Base-by-base conservation (phyloP, 2,888 invertebrate species). In the Amphipyra tragopoginis region DNA sequence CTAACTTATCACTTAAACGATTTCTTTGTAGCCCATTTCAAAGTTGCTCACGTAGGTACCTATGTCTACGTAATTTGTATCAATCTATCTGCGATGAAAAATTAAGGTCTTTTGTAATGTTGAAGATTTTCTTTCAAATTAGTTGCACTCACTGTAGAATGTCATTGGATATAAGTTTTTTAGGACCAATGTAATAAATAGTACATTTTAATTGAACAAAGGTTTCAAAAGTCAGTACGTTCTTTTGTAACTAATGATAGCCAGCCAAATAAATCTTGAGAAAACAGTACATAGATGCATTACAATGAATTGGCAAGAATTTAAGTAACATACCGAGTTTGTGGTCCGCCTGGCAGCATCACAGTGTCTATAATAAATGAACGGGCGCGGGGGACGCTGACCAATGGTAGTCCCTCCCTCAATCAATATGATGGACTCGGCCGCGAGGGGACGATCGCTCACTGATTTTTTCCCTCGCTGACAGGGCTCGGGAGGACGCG, bases 401-500 rank as follows among this genome's bases (percentile, higher is more conserved):
- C 94, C 95, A 93, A 92, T 92, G 93, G 93, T 90, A 89, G 93
- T 91, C 92, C 94, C 94, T 93, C 95, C 95, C 95, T 95, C 95
- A 95, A 95, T 95, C 95, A 95, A 95, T 95, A 95, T 95, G 95
- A 95, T 95, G 95, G 95, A 95, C 94, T 95, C 92, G 88, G 88
- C 83, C 93, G 93, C 94, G 94, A 94, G 94, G 94, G 95, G 95
- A 93, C 94, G 93, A 94, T 94, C 94, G 94, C 93, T 94, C 94
- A 94, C 94, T 93, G 94, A 94, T 94, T 94, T 94, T 94, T 94
- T 94, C 93, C 94, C 93, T 93, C 93, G 92, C 93, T 93, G 93
- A 93, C 93, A 93, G 92, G 90, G 90, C 90, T 89, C 90, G 90
- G 93, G 92, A 93, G 93, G 92, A 92, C 92, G 87, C 86, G 93